These are phyloP conservation scores for Loripinus fragilis DNA, from an alignment of 2,888 invertebrate genomes.

Conservation along the genomic window DNA sequence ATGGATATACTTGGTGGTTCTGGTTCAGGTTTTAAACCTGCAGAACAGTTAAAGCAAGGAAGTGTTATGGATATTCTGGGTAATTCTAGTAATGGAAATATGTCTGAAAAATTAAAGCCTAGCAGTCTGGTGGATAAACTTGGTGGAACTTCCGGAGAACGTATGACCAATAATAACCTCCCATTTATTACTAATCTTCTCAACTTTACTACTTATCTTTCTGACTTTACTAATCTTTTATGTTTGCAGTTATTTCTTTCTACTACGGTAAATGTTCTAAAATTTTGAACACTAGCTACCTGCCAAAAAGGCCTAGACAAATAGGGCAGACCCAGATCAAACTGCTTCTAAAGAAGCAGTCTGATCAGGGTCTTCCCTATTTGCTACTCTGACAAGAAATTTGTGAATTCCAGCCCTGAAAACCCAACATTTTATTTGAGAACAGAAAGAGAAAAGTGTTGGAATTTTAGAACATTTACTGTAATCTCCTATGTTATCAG, in stretches of 20 bases:
- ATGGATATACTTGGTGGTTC: constrained; percentile 76
- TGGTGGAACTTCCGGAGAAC: constrained; percentile 22
- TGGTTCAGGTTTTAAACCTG: constrained; percentile 55
- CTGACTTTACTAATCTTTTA: not conserved
- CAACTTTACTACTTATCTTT: not conserved
- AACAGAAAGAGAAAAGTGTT: too few relatives aligned
- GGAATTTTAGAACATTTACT: too few relatives aligned
- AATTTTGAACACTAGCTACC: too few relatives aligned
- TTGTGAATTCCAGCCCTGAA: too few relatives aligned
- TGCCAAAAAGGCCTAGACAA: too few relatives aligned
- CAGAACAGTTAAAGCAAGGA: constrained; percentile 72
- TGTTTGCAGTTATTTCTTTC: too few relatives aligned
- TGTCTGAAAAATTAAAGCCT: constrained; percentile 69
- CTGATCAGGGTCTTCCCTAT: not conserved
- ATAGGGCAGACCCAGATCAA: not conserved
- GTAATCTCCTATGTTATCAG: too few relatives aligned
- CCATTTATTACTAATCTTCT: not conserved
- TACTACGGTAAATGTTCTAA: too few relatives aligned
- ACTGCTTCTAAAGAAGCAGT: too few relatives aligned
- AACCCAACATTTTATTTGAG: too few relatives aligned
- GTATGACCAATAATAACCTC: not conserved
- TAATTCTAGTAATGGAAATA: constrained; percentile 45
- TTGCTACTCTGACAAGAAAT: too few relatives aligned
- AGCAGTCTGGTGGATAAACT: constrained; percentile 80
- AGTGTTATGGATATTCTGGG: constrained; percentile 80